Evolutionary conservation across 2,113 vertebrate species (phyloP).

Genomic region (Sakesphorus luctuosus): DNA sequence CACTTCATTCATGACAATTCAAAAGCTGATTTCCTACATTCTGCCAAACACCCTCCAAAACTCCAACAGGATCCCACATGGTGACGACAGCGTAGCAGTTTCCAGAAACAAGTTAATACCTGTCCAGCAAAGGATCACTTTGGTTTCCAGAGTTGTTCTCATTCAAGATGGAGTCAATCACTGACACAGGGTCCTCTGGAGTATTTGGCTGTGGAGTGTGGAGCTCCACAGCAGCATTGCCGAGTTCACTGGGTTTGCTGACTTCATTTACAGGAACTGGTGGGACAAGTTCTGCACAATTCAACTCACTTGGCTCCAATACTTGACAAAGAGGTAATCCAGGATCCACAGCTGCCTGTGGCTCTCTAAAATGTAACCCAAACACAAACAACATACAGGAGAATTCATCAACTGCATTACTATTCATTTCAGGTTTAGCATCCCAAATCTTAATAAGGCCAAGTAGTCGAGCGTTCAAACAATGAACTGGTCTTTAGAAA

Average conservation of each 20-base stretch:
- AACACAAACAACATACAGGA: not conserved
- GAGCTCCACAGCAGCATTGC: slow-evolving; percentile 22
- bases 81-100: accelerated
- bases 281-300: not conserved
- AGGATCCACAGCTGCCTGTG: not conserved
- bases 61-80: not conserved
- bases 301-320: not conserved
- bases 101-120: slow-evolving; percentile 22
- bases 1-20: not conserved
- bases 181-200: slow-evolving; percentile 50
- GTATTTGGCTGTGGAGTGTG: not conserved
- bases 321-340: not conserved
- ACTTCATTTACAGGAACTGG: not conserved
- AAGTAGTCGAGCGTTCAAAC: not conserved
- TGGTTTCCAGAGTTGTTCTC: slow-evolving; percentile 46
- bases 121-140: slow-evolving; percentile 52
- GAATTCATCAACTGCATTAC: not conserved
- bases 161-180: slow-evolving; percentile 66
- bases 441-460: not conserved
- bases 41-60: not conserved
- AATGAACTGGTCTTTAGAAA: not conserved
- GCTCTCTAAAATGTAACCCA: slow-evolving; percentile 34
- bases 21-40: not conserved
- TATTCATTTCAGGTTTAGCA: not conserved
- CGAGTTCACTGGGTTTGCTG: not conserved